These are phyloP conservation scores for Lutraria rhynchaena DNA, from an alignment of 1,140 invertebrate genomes.

Conservation along the genomic window DNA sequence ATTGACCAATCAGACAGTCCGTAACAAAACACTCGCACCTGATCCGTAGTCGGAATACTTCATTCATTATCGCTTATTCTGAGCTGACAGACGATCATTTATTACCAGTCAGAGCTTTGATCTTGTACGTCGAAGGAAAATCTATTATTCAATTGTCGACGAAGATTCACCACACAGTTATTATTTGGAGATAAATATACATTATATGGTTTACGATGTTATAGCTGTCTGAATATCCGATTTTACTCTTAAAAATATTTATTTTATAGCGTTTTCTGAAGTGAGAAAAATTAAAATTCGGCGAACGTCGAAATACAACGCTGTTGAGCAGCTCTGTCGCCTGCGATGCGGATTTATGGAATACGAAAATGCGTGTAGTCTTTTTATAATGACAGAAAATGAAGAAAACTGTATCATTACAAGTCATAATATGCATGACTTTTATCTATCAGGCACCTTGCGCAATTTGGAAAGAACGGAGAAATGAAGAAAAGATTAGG, in stretches of 20 bases:
- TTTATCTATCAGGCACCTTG: constrained; percentile 17
- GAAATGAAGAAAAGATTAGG: constrained; percentile 6
- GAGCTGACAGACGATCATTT: constrained; percentile 16
- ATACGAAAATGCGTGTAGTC: constrained; percentile 4
- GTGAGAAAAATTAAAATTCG: too few species aligned
- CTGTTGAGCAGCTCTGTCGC: background rate
- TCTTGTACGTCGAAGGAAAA: constrained; percentile 32
- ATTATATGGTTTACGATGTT: constrained; percentile 15
- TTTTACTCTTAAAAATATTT: too few species aligned
- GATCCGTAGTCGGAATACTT: constrained; percentile 24
- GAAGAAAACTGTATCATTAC: constrained; percentile 36
- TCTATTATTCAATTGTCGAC: constrained; percentile 40
- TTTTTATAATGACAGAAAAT: constrained; percentile 48
- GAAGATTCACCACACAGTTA: constrained; percentile 23
- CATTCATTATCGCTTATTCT: constrained; percentile 27
- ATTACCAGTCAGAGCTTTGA: constrained; percentile 43
- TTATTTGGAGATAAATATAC: constrained; percentile 40
- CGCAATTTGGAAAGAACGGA: background rate
- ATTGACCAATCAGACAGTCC: constrained; percentile 39
- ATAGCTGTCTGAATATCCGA: background rate
- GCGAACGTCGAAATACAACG: too few species aligned
- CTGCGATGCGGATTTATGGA: constrained; percentile 14
- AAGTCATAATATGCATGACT: constrained; percentile 37
- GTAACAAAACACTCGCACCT: constrained; percentile 46
- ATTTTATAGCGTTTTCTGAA: too few species aligned